Evolutionary conservation across 2,888 invertebrate genomes (phyloP), one percentile per base, ranked within the genome.

Genomic region (Dastarcus helophoroides): DNA sequence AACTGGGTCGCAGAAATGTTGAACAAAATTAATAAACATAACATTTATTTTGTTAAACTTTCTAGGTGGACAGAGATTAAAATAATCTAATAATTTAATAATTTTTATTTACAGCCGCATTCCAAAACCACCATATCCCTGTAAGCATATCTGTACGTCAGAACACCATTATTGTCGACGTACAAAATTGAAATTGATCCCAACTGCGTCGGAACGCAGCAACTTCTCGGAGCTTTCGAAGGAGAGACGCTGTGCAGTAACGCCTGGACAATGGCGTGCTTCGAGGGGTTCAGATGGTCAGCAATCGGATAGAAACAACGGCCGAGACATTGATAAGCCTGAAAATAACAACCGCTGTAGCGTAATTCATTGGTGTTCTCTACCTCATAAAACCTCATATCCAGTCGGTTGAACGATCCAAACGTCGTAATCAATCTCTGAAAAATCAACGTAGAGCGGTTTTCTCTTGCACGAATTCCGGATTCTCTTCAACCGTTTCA

Each of bases 51-150:
- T n/a, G n/a, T n/a, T n/a, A n/a, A n/a, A n/a, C n/a, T n/a, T n/a
- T n/a, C n/a, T n/a, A n/a, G n/a, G n/a, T n/a, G n/a, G n/a, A n/a
- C n/a, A n/a, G n/a, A n/a, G n/a, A n/a, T n/a, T n/a, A n/a, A n/a
- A n/a, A n/a, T n/a, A n/a, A n/a, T n/a, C n/a, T n/a, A n/a, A n/a
- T n/a, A n/a, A 25, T 25, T 12, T 3, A 25, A 25, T 15, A 15
- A 14, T 8, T 15, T 15, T 66, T 56, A 75, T 52, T 74, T 63
- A 44, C 76, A 76, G 3, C 76, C 76, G 48, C 76, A 76, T 49
- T 74, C 71, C 1, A 64, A 57, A 3, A 75, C 76, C 1, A 74
- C 73, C 76, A 76, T 76, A 38, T 71, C 76, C 29, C 71, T 71
- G 45, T 73, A 76, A 23, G 67, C 68, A 47, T 69, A 73, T 43